Evolutionary conservation across 1,140 invertebrate genomes (phyloP).

Genomic region (Scaptomyza hsui): DNA sequence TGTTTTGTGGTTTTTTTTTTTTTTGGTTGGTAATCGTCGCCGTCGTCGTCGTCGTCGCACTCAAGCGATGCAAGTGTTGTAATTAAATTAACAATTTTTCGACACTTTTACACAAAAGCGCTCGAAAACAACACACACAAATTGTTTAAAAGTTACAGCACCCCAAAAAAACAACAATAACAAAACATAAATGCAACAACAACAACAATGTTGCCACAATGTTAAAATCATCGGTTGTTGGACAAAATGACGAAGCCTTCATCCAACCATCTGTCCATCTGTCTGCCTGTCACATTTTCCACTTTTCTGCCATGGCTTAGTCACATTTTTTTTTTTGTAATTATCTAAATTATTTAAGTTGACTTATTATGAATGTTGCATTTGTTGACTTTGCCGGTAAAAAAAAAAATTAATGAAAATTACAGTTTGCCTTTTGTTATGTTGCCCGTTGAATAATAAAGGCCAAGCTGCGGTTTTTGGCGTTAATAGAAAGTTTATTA

Average conservation of each 20-base stretch:
- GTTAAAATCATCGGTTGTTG: slow-evolving; percentile 59
- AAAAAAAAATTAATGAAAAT: slow-evolving; percentile 40
- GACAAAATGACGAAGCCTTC: slow-evolving; percentile 40
- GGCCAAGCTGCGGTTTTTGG: not conserved
- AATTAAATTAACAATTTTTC: slow-evolving; percentile 80
- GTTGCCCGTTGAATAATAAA: not conserved
- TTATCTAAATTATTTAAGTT: slow-evolving; percentile 51
- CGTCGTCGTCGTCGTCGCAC: slow-evolving; percentile 42
- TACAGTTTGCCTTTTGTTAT: slow-evolving; percentile 6
- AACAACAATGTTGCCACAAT: slow-evolving; percentile 61
- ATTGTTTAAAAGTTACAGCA: slow-evolving; percentile 58
- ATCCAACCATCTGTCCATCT: not conserved
- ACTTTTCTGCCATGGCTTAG: slow-evolving; percentile 18
- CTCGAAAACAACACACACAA: slow-evolving; percentile 47
- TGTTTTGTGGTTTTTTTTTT: slow-evolving; percentile 31
- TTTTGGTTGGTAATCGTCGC: slow-evolving; percentile 73
- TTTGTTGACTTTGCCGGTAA: slow-evolving; percentile 14
- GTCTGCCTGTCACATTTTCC: slow-evolving; percentile 33
- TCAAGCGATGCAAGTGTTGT: slow-evolving; percentile 78
- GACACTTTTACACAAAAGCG: slow-evolving; percentile 61
- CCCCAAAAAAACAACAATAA: slow-evolving; percentile 4
- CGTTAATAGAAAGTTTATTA: not conserved
- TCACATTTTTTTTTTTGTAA: slow-evolving; percentile 39
- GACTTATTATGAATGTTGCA: slow-evolving; percentile 23
- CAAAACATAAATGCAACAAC: slow-evolving; percentile 24